Percentiles rank a stretch among this genome's conserved stretches.
Conservation (phyloP, 2,113 vertebrate genomes). For the Dipodomys spectabilis region DNA sequence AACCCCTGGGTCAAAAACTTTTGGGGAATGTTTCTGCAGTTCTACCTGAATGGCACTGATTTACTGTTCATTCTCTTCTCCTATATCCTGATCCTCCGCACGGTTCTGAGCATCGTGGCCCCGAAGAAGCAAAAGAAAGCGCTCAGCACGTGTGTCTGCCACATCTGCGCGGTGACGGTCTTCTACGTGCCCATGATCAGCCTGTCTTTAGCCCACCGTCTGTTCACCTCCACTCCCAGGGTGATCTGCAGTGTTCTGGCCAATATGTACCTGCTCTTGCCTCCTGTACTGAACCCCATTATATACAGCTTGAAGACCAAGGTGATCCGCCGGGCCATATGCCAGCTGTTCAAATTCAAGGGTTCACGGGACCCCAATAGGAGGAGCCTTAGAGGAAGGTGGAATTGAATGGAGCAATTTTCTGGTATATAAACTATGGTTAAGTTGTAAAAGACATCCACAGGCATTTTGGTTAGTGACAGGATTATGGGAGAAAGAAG, state of each 20-base stretch:
- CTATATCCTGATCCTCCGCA: slow-evolving; percentile 75
- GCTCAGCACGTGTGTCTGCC: slow-evolving; percentile 71
- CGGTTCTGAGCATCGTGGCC: slow-evolving; percentile 61
- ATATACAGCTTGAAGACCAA: slow-evolving; percentile 81
- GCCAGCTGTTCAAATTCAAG: slow-evolving; percentile 51
- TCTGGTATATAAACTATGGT: not conserved
- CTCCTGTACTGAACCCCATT: slow-evolving; percentile 79
- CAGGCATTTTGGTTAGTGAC: not conserved
- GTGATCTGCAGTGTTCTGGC: slow-evolving; percentile 72
- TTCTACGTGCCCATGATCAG: slow-evolving; percentile 79
- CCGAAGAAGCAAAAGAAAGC: slow-evolving; percentile 71
- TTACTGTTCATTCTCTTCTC: slow-evolving; percentile 74
- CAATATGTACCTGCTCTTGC: slow-evolving; percentile 79
- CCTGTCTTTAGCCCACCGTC: slow-evolving; percentile 69
- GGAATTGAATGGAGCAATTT: not conserved
- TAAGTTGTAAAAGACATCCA: not conserved
- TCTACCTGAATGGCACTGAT: slow-evolving; percentile 66
- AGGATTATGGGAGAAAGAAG: not conserved
- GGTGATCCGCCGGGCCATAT: slow-evolving; percentile 57
- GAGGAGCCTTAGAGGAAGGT: not conserved
- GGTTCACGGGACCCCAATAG: not conserved
- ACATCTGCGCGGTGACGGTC: slow-evolving; percentile 73
- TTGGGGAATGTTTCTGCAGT: slow-evolving; percentile 71
- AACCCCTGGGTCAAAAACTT: not conserved
- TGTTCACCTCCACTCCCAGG: slow-evolving; percentile 60